Base-by-base conservation (phyloP, 35 echinoderm and acorn worm species). In the Heliocidaris erythrogramma region DNA sequence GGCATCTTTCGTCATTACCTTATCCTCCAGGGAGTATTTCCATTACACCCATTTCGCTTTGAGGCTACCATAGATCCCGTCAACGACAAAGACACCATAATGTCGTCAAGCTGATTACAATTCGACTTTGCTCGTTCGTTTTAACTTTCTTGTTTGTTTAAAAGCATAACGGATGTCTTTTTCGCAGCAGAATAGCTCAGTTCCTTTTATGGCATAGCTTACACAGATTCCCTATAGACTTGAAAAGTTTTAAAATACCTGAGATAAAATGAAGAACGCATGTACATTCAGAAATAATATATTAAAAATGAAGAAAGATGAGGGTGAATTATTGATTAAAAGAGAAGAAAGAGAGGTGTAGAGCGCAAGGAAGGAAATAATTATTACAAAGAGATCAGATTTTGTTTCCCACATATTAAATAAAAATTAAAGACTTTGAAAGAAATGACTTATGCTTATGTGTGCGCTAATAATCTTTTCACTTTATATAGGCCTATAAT, bases 41-140 rank as follows among this genome's bases (percentile, higher is more conserved):
- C 65, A 78, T 78, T 78, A 78, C 65, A 27, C 65, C 65, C 65
- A 78, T 78, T 78, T 78, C 65, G 65, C 65, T 78, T 78, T 78
- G 27, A 78, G 65, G 65, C 65, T 78, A 78, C 65, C 65, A 78
- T 78, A n/a, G 65, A 78, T 78, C 65, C 65, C 27, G 4, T 78
- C 14, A 78, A 78, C 65, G 65, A 78, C 65, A 78, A 5, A 78
- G 65, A 78, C 65, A 78, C 65, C 17, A 18, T 14, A 60, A 60
- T 60, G 59, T 18, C 27, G 65, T 78, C 49, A 52, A 52, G 8
- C 65, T 78, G 6, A 21, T 29, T 42, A 7, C 5, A 3, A 42
- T 42, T 7, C 21, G 65, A 8, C 65, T 78, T n/a, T 1, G 7
- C 65, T 7, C 65, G n/a, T 78, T 60, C n/a, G 18, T 18, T 78